Conservation (phyloP, 35 echinoderm and acorn worm species). For the Ophiothrix spiculata region DNA sequence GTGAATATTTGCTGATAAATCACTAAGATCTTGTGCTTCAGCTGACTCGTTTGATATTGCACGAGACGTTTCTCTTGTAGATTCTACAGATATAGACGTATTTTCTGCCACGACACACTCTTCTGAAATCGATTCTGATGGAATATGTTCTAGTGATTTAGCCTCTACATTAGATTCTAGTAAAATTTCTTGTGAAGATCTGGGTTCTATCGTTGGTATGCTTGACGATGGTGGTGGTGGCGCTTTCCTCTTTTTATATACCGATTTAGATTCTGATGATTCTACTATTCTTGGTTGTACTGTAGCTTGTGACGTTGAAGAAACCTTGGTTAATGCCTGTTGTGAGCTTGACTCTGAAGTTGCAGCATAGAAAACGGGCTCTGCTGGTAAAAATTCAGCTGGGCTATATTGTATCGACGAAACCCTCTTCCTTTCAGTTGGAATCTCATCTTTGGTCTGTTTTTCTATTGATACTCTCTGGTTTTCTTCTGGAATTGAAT, state of each 20-base stretch:
- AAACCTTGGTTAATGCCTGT: no score
- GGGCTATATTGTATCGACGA: constrained; percentile 42
- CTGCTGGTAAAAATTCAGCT: constrained; percentile 56
- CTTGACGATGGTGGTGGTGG: constrained; percentile 50
- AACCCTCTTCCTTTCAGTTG: constrained; percentile 1
- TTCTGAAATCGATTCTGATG: no score
- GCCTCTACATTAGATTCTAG: no score
- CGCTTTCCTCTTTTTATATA: constrained; percentile 57
- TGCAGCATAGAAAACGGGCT: background rate
- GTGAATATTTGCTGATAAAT: constrained; percentile 37
- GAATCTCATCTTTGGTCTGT: background rate
- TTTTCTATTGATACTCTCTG: constrained; percentile 36
- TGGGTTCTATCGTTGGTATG: no score
- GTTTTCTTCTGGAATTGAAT: background rate
- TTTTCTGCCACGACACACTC: no score
- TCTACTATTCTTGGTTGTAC: constrained; percentile 11
- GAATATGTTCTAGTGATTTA: no score
- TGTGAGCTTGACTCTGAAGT: background rate
- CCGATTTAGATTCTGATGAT: constrained; percentile 18
- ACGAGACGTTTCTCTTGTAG: background rate
- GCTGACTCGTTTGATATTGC: background rate
- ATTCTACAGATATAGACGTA: no score
- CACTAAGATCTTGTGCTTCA: constrained; percentile 18
- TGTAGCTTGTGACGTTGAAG: background rate
- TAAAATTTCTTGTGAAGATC: no score